Base-by-base conservation (phyloP, 2,113 vertebrate species). In the Pituophis catenifer region DNA sequence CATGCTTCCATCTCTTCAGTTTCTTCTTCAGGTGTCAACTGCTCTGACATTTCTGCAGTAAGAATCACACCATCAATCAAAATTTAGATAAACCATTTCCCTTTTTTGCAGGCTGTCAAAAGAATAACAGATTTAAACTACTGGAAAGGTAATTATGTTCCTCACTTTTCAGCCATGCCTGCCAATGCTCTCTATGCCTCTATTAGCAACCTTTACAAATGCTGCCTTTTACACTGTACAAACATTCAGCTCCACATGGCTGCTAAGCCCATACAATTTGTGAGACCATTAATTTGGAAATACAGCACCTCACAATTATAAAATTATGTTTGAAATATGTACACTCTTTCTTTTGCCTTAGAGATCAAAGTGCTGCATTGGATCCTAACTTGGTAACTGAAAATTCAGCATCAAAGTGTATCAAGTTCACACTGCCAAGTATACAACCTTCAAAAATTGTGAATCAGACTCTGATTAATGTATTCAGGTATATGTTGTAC, bases 1-100 rank as follows among this genome's bases (percentile, higher is more conserved):
- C 99, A 99, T 1, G 98, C 97, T 95, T 99, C 99, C 0, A 98
- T 98, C 95, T 99, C 99, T 93, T 98, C 98, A 93, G 98, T 96
- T 10, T 98, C 99, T 92, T 99, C 99, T 94, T 99, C 99, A 89
- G 96, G 95, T 93, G 97, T 95, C 24, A 97, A 86, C 70, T 98
- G 98, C 58, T 99, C 99, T 17, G 97, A 97, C 91, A 97, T 95
- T 94, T 99, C 99, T 99, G 95, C 0, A 29, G 1, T 86, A 95
- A 90, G 58, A 54, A 44, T 50, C 54, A 89, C 26, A 89, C 5
- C 23, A 1, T 90, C 10, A 44, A 17, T 87, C 57, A 90, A 65
- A 59, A 87, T 11, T 13, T 38, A 93, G n/a, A 90, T 21, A 81
- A 21, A 44, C 8, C 10, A 5, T n/a, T 90, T 3, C 13, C 29